These are phyloP conservation scores for Etheostoma nigrum DNA, from an alignment of 2,797 vertebrate species.

Conservation along the genomic window DNA sequence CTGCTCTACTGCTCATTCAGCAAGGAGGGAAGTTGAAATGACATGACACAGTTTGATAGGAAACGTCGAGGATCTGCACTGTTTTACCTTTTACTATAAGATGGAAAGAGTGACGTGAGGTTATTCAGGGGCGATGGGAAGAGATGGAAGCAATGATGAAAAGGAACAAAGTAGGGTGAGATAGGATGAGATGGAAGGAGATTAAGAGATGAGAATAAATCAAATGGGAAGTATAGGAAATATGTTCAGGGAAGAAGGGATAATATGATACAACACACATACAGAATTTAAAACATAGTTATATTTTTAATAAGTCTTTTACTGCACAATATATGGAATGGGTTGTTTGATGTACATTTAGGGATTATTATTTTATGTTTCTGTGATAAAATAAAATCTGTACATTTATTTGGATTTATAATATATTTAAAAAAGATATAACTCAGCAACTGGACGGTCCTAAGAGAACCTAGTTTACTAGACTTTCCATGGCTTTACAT, in stretches of 20 bases:
- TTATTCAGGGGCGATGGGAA: conserved; percentile 20
- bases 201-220: conserved; percentile 18
- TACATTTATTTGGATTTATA: neutral
- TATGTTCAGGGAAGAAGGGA: neutral
- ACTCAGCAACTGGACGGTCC: neutral
- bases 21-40: conserved; percentile 7
- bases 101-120: conserved; percentile 3
- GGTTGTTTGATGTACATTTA: neutral
- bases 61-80: neutral
- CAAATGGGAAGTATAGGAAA: neutral
- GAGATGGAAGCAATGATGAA: conserved; percentile 28
- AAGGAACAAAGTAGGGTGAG: conserved; percentile 1
- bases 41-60: conserved; percentile 11
- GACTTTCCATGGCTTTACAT: neutral
- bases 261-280: neutral
- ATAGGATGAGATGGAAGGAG: conserved; percentile 8
- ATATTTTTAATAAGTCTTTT: neutral
- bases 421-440: neutral
- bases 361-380: neutral
- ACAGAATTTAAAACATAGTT: neutral
- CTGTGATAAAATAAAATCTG: neutral
- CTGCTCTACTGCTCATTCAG: conserved; percentile 19
- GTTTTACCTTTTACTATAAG: conserved; percentile 7
- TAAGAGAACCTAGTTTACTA: neutral
- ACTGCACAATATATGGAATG: neutral